Evolutionary conservation across 2,888 invertebrate species (phyloP).

Genomic region (Amblyteles armatorius): DNA sequence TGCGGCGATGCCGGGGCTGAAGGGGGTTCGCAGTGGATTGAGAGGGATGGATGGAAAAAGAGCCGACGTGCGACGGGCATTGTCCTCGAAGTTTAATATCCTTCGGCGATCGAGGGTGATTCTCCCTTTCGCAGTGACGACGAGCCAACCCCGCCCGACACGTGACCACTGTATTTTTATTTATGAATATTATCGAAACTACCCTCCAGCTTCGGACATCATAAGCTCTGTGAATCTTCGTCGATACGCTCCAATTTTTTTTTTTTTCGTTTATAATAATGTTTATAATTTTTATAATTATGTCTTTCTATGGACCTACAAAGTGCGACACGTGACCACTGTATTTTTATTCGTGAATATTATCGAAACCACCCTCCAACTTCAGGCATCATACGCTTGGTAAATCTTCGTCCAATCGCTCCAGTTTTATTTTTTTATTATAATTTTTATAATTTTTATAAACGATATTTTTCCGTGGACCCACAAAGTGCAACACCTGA

Average conservation of each 20-base stretch:
- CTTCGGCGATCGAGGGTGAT: slow-evolving; percentile 74
- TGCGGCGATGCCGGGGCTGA: background rate
- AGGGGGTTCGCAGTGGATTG: slow-evolving; percentile 31
- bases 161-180: slow-evolving; percentile 76
- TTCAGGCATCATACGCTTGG: slow-evolving; percentile 25
- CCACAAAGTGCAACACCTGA: slow-evolving; percentile 75
- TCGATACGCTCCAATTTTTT: background rate
- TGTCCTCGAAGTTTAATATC: slow-evolving; percentile 82
- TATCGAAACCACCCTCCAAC: slow-evolving; percentile 58
- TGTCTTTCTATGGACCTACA: background rate
- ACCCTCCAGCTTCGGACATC: slow-evolving; percentile 22
- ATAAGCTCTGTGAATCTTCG: slow-evolving; percentile 25
- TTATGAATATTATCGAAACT: slow-evolving; percentile 66
- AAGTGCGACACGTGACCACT: slow-evolving; percentile 78
- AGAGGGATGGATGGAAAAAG: slow-evolving; percentile 34
- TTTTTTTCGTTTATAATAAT: background rate
- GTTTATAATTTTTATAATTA: slow-evolving; percentile 18
- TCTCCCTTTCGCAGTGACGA: slow-evolving; percentile 55
- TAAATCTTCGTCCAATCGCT: background rate
- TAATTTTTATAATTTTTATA: background rate
- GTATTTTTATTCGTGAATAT: slow-evolving; percentile 65
- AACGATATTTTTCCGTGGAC: no score
- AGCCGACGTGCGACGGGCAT: slow-evolving; percentile 67
- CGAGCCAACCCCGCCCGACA: slow-evolving; percentile 70
- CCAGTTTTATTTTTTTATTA: background rate